Conservation (phyloP, 2,113 vertebrate genomes). For the Genyomyrus donnyi region DNA sequence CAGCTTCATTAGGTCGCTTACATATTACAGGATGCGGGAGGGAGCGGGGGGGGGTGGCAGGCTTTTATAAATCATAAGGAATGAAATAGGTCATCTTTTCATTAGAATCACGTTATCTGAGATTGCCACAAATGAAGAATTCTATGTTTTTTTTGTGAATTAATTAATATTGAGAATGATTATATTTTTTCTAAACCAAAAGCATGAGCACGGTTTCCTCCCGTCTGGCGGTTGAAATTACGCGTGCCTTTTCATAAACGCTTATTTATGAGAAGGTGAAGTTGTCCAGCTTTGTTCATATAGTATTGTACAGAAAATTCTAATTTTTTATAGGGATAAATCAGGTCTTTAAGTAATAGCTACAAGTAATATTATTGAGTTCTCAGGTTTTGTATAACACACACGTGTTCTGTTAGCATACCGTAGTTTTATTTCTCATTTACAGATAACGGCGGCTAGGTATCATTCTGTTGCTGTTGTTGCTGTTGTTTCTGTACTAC, state of each 20-base stretch:
- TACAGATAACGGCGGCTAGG: background rate
- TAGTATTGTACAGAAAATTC: slow-evolving; percentile 71
- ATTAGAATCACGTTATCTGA: slow-evolving; percentile 31
- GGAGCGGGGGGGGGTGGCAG: slow-evolving; percentile 26
- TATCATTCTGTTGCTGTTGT: background rate
- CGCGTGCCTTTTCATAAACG: slow-evolving; percentile 61
- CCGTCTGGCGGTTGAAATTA: slow-evolving; percentile 62
- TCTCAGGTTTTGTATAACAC: slow-evolving; percentile 73
- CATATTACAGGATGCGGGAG: slow-evolving; percentile 42
- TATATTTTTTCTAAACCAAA: slow-evolving; percentile 72
- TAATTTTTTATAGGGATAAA: slow-evolving; percentile 71
- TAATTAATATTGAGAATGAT: slow-evolving; percentile 50
- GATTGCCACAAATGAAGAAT: slow-evolving; percentile 42
- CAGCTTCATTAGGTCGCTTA: slow-evolving; percentile 46
- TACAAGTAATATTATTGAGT: slow-evolving; percentile 65
- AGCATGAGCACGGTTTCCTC: slow-evolving; percentile 63
- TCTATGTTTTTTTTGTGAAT: slow-evolving; percentile 60
- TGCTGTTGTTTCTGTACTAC: slow-evolving; percentile 33
- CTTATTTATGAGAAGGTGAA: slow-evolving; percentile 60
- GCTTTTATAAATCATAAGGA: slow-evolving; percentile 54
- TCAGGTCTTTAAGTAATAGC: slow-evolving; percentile 72
- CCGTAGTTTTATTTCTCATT: slow-evolving; percentile 43
- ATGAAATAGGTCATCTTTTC: slow-evolving; percentile 38
- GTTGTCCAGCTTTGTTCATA: slow-evolving; percentile 66
- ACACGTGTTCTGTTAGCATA: slow-evolving; percentile 58